phyloP scores from a whole-genome alignment of 2,113 vertebrate genomes.

The Pungitius pungitius region DNA sequence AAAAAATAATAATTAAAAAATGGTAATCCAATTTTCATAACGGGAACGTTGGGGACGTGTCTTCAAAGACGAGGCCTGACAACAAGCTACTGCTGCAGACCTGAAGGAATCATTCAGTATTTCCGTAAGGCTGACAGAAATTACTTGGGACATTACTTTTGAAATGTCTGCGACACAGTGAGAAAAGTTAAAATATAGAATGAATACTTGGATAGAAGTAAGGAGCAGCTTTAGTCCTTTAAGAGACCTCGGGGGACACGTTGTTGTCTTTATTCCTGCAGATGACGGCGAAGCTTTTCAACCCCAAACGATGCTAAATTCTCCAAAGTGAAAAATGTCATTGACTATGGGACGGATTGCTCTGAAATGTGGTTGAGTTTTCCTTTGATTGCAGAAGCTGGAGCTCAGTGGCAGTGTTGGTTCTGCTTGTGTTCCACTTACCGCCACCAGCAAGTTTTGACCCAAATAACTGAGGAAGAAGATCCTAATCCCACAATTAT shows the following conservation, averaged over 20 bases:
- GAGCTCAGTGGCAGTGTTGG: neutral
- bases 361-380: neutral
- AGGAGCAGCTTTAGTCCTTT: neutral
- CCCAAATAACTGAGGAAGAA: neutral
- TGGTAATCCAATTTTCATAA: slow-evolving; percentile 70
- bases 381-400: neutral
- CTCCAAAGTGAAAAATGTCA: neutral
- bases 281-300: neutral
- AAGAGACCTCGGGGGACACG: neutral
- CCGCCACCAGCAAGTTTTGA: neutral
- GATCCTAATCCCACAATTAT: neutral
- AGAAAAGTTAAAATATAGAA: neutral
- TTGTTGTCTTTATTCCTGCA: slow-evolving; percentile 13
- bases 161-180: neutral
- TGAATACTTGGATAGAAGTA: neutral
- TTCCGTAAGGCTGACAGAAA: slow-evolving; percentile 5
- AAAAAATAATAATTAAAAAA: too few relatives aligned
- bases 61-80: slow-evolving; percentile 42
- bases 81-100: slow-evolving; percentile 42
- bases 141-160: slow-evolving; percentile 1
- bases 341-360: neutral
- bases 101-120: slow-evolving; percentile 5
- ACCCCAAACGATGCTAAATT: neutral
- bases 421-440: neutral
- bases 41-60: slow-evolving; percentile 36